A percentile compares a stretch with the other conserved stretches of the same genome.
Evolutionary conservation across 2,113 vertebrate genomes (phyloP).

Genomic region (Pteruthius melanotis): DNA sequence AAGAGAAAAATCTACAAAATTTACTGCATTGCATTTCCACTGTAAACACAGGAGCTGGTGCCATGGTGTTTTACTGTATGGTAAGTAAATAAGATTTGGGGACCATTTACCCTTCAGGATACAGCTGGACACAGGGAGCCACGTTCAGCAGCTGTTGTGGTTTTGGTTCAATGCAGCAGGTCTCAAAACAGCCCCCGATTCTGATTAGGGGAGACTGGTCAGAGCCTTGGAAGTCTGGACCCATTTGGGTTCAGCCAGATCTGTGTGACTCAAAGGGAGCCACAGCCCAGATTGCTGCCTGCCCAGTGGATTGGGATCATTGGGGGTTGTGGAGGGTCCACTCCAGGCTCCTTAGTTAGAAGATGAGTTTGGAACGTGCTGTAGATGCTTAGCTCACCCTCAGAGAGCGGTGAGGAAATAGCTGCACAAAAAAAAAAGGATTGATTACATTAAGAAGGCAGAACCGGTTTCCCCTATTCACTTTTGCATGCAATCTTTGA

Average conservation of each 20-base stretch:
- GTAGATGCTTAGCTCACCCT: not conserved
- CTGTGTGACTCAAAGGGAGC: not conserved
- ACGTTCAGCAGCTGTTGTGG: not conserved
- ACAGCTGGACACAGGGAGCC: not conserved
- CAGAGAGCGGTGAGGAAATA: not conserved
- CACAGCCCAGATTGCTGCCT: not conserved
- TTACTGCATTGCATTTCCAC: conserved; percentile 79
- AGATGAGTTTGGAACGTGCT: not conserved
- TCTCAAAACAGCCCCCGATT: not conserved
- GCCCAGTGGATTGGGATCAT: not conserved
- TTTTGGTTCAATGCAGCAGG: not conserved
- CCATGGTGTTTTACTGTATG: conserved; percentile 61
- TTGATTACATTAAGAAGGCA: not conserved
- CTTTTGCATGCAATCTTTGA: not conserved
- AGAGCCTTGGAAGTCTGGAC: not conserved
- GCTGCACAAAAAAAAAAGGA: not conserved
- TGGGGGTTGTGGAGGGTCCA: not conserved
- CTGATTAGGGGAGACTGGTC: not conserved
- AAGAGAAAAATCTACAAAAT: conserved; percentile 55
- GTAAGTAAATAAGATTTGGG: conserved; percentile 64
- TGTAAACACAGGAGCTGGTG: conserved; percentile 71
- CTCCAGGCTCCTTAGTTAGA: not conserved
- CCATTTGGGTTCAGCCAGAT: not conserved
- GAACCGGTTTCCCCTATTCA: not conserved
- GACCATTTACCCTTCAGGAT: not conserved